phyloP scores from a whole-genome alignment of 1,140 invertebrate species.

The Dryas iulia region DNA sequence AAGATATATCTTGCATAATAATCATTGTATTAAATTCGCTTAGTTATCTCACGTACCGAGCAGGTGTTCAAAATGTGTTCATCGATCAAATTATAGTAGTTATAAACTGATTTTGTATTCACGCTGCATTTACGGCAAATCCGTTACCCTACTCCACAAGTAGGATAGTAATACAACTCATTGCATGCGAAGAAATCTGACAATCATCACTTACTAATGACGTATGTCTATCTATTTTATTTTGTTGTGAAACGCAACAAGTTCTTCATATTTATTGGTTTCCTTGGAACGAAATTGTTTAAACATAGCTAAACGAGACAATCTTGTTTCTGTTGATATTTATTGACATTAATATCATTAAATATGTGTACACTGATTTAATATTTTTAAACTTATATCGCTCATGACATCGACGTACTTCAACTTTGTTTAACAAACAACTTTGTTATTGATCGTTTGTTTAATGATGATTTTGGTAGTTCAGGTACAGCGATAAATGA shows the following conservation, averaged over 20 bases:
- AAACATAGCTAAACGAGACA: not conserved
- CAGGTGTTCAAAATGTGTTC: constrained; percentile 8
- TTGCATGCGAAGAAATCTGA: constrained; percentile 13
- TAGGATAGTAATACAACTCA: constrained; percentile 51
- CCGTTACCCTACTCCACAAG: constrained; percentile 54
- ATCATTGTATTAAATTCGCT: not conserved
- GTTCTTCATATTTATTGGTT: not conserved
- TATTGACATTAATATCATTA: too few species aligned
- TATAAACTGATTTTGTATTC: constrained; percentile 40
- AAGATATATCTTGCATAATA: not conserved
- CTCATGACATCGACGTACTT: too few species aligned
- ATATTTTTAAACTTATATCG: too few species aligned
- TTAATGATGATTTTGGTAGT: too few species aligned
- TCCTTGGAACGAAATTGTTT: not conserved
- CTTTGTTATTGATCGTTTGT: too few species aligned
- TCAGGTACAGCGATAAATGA: too few species aligned
- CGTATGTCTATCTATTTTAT: not conserved
- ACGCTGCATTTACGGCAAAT: constrained; percentile 34
- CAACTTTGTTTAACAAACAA: too few species aligned
- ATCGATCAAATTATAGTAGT: not conserved
- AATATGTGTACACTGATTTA: too few species aligned
- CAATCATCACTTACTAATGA: not conserved
- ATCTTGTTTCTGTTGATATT: too few species aligned
- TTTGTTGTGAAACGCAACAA: not conserved
- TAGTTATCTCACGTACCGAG: not conserved